These are phyloP conservation scores for Acanthosoma haemorrhoidale DNA, from an alignment of 2,888 invertebrate species.

Conservation along the genomic window DNA sequence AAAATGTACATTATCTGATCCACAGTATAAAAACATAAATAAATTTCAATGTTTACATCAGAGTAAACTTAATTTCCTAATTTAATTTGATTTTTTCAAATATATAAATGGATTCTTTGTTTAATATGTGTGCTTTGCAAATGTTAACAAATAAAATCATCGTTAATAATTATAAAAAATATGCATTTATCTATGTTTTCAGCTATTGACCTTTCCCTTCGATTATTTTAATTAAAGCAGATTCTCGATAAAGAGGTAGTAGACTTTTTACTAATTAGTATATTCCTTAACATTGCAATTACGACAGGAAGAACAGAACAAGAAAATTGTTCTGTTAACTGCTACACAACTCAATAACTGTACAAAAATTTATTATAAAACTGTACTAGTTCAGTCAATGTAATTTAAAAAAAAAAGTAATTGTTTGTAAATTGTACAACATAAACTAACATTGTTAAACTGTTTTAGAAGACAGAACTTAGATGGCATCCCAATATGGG, in stretches of 20 bases:
- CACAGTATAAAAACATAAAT: neutral
- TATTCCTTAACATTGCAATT: too few relatives aligned
- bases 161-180: neutral
- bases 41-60: too few relatives aligned
- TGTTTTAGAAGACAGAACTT: too few relatives aligned
- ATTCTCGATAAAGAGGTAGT: too few relatives aligned
- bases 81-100: too few relatives aligned
- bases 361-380: neutral
- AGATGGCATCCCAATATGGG: slow-evolving; percentile 33
- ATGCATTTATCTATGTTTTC: neutral
- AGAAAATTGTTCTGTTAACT: neutral
- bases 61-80: neutral
- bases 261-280: neutral
- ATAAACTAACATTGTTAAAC: neutral
- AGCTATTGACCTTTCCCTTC: neutral
- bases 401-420: neutral
- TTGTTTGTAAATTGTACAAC: neutral
- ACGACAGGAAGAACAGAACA: too few relatives aligned
- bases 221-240: neutral
- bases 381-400: neutral
- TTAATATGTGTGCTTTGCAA: neutral
- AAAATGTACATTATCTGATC: neutral
- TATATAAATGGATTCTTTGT: too few relatives aligned
- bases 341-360: neutral
- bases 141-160: neutral